These are phyloP conservation scores for Holothuria glaberrima DNA, from an alignment of 35 echinoderm and acorn worm genomes.

Conservation along the genomic window DNA sequence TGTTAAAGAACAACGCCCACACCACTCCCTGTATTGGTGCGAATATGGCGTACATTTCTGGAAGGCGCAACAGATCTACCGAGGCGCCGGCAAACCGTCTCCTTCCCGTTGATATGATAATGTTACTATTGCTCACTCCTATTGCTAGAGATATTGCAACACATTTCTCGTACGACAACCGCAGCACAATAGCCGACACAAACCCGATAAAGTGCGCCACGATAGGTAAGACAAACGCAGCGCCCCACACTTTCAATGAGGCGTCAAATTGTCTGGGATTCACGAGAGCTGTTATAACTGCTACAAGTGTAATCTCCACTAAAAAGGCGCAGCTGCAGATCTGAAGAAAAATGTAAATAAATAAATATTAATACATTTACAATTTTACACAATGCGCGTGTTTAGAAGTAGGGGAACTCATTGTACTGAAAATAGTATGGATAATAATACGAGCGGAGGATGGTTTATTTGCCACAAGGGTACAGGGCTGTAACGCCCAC, in stretches of 20 bases:
- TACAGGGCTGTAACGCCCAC: too few species aligned
- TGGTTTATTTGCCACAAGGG: too few species aligned
- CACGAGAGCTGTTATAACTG: background rate
- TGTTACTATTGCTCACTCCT: conserved; percentile 53
- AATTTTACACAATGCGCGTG: too few species aligned
- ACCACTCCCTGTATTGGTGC: conserved; percentile 32
- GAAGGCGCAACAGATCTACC: conserved; percentile 1
- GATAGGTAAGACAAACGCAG: conserved; percentile 39
- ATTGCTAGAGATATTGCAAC: conserved; percentile 67
- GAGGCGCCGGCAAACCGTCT: background rate
- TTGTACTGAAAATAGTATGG: too few species aligned
- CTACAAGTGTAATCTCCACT: background rate
- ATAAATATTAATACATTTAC: background rate
- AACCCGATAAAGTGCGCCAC: conserved; percentile 54
- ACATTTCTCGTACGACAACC: conserved; percentile 62
- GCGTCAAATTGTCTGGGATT: conserved; percentile 18
- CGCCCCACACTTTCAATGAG: conserved; percentile 18
- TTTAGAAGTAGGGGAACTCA: too few species aligned
- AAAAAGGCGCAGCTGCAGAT: conserved; percentile 31
- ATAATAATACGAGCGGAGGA: too few species aligned
- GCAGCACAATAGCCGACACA: conserved; percentile 26
- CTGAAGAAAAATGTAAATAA: background rate
- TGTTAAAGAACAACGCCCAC: conserved; percentile 46
- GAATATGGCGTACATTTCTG: conserved; percentile 34
- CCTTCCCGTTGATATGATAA: conserved; percentile 24